Conservation (phyloP, 2,797 vertebrate species). For the Ptychadena robeensis region DNA sequence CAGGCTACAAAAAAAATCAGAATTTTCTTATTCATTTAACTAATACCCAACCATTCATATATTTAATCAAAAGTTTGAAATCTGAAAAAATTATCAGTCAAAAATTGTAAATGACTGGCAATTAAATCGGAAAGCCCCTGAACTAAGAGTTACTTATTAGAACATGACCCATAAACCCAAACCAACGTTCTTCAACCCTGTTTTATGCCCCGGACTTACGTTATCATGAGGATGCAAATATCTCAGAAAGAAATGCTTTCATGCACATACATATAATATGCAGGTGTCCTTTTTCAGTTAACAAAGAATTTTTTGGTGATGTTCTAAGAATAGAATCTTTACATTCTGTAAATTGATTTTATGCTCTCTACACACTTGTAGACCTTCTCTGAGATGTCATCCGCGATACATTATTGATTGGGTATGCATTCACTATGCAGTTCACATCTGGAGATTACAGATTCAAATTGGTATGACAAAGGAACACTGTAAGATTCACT, state of each 20-base stretch:
- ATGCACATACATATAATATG: neutral
- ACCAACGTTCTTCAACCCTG: neutral
- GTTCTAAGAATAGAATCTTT: slow-evolving; percentile 65
- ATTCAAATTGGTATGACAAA: slow-evolving; percentile 71
- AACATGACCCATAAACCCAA: too few relatives aligned
- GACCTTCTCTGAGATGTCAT: slow-evolving; percentile 61
- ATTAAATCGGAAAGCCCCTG: too few relatives aligned
- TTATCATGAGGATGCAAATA: neutral
- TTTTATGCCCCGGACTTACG: neutral
- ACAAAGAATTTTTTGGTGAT: slow-evolving; percentile 41
- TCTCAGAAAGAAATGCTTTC: neutral
- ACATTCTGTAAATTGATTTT: slow-evolving; percentile 68
- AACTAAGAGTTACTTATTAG: too few relatives aligned
- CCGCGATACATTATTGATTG: slow-evolving; percentile 68
- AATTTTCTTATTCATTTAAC: too few relatives aligned
- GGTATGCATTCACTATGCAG: slow-evolving; percentile 62
- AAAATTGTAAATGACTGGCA: too few relatives aligned
- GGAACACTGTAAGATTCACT: slow-evolving; percentile 65
- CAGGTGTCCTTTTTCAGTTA: slow-evolving; percentile 47
- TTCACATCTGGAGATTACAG: slow-evolving; percentile 66
- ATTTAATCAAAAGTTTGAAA: too few relatives aligned
- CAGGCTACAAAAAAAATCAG: too few relatives aligned
- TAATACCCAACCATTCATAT: too few relatives aligned
- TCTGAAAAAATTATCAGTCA: too few relatives aligned
- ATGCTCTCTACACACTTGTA: slow-evolving; percentile 63